Evolutionary conservation across 64 coral and sea anemone genomes (phyloP), one percentile per base, ranked within the genome.

Genomic region (Montipora foliosa): DNA sequence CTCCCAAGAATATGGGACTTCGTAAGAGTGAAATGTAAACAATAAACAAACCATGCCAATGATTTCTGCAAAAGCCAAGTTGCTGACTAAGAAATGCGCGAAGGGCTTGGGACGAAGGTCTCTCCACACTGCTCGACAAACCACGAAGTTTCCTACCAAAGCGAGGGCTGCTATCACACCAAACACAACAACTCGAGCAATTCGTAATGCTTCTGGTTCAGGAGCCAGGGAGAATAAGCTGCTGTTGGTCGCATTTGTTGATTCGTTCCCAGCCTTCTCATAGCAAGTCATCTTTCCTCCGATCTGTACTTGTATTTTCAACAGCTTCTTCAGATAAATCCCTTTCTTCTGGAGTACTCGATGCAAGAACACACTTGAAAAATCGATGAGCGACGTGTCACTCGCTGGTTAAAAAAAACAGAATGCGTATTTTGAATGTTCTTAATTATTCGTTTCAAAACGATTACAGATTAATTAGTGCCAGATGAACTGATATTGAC

Each of bases 41-140:
- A 78, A 79, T 17, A 95, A n/a, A 6, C 84, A 82, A 2, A 85
- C 0, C 2, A 89, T 95, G 76, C 87, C 80, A 45, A 94, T 79
- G 5, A 98, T 93, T 67, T 98, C 96, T 14, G 96, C 96, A 17
- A 83, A 74, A 10, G 93, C 93, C 47, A 98, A 90, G 24, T 92
- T 94, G 6, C 93, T 95, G n/a, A 98, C 96, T 24, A 98, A 69
- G 84, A 80, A 87, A 47, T 93, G 67, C 2, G 93, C 80, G 15
- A 66, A 75, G 4, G 93, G 87, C 45, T 94, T 94, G 19, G 77
- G 13, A 14, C 70, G 70, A 5, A 64, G 67, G 16, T 77, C 53
- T 48, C 53, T 77, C 77, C 76, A 81, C 2, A 90, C 83, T 19
- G 93, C 82, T 53, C 70, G 79, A 75, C 82, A 80, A 49, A 94